Evolutionary conservation across 2,797 vertebrate species (phyloP), one percentile per base, ranked within the genome.

Genomic region (Glossophaga mutica): DNA sequence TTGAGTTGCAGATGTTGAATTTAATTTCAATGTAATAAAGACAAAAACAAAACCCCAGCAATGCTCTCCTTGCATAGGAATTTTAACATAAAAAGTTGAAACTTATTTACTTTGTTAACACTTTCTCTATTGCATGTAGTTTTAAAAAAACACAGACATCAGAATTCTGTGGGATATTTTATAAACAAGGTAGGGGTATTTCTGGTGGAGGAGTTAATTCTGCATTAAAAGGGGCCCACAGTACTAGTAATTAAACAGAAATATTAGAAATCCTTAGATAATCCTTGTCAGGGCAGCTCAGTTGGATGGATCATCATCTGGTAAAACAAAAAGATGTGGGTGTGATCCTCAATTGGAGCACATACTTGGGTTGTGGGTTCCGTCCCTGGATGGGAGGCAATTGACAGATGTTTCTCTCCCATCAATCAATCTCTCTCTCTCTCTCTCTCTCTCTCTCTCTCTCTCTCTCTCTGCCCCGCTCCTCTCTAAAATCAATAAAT

Each of bases 111-210:
- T 92, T 79, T 88, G 67, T 34, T 34, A 90, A 94, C 16, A 65
- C 73, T 79, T 87, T 87, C 70, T 94, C 95, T 22, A 93, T 32
- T 90, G 37, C 19, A 90, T 21, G 59, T 15, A 67, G n/a, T 1
- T 34, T 39, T 44, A 88, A 67, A 71, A 26, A 70, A 44, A 74
- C 32, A 29, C 19, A 78, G 57, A 67, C 15, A 68, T 52, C 19
- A 78, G 19, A 94, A 94, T 78, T 83, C 32, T 70, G 19, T 91
- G 24, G 3, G 5, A 32, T 34, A 84, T 76, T 95, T 97, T 77
- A 67, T 87, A 92, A 87, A 85, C 29, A 76, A 39, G 3, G 29
- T n/a, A 94, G 88, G 37, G 83, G 95, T 34, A 78, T 91, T 94
- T 90, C 76, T 70, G 48, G n/a, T 73, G 15, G 37, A 70, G 16